phyloP scores from a whole-genome alignment of 2,888 invertebrate genomes.

The Oscheius sp. region DNA sequence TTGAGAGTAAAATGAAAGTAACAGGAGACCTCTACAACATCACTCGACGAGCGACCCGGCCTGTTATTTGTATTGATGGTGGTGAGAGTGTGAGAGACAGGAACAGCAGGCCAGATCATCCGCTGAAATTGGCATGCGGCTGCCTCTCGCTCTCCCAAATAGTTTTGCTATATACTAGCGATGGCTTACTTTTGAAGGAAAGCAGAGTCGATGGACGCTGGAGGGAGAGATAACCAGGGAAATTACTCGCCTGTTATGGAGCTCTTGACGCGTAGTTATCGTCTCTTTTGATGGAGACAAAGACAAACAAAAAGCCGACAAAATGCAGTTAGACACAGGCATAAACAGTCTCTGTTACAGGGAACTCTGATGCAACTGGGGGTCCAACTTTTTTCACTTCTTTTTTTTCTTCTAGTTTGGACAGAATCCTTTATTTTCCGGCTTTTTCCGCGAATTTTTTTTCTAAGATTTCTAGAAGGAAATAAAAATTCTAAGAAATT shows the following conservation, averaged over 20 bases:
- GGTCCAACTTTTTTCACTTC: neutral
- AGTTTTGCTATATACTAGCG: too few species aligned
- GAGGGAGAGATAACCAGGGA: slow-evolving; percentile 6
- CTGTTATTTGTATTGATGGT: slow-evolving; percentile 3
- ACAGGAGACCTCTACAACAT: neutral
- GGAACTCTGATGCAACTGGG: neutral
- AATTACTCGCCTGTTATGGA: slow-evolving; percentile 17
- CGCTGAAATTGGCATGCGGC: slow-evolving; percentile 6
- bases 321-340: neutral
- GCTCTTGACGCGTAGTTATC: neutral
- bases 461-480: too few species aligned
- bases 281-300: slow-evolving; percentile 16
- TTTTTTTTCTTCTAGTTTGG: too few species aligned
- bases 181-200: neutral
- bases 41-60: too few species aligned
- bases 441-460: too few species aligned
- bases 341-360: neutral
- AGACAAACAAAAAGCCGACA: slow-evolving; percentile 17
- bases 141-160: too few species aligned
- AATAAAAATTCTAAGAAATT: too few species aligned
- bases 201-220: neutral
- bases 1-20: neutral
- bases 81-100: neutral
- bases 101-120: slow-evolving; percentile 18
- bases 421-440: too few species aligned